A percentile compares a stretch with the other conserved stretches of the same genome.
Conservation (phyloP, 2,797 vertebrate species). For the Lutjanus argentimaculatus region DNA sequence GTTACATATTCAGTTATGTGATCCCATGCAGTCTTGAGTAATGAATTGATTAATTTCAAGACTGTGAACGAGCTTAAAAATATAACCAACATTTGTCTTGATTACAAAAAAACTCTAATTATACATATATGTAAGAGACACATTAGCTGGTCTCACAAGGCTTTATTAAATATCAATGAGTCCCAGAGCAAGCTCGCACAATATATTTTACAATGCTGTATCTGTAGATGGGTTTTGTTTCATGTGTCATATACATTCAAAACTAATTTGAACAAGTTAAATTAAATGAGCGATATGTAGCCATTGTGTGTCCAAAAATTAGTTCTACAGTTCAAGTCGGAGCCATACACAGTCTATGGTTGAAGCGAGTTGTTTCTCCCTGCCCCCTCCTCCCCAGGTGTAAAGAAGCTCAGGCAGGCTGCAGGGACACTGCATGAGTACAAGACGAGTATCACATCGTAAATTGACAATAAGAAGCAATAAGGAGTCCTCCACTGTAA, state of each 20-base stretch:
- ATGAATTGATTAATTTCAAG: constrained; percentile 65
- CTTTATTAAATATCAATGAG: constrained; percentile 63
- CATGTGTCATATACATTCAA: not conserved
- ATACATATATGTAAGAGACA: constrained; percentile 55
- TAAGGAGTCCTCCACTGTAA: too few species aligned
- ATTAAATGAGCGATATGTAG: too few species aligned
- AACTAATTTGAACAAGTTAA: not conserved
- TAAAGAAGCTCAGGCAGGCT: too few species aligned
- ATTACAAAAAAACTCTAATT: constrained; percentile 58
- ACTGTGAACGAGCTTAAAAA: constrained; percentile 65
- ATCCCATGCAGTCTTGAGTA: constrained; percentile 61
- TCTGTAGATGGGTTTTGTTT: constrained; percentile 12
- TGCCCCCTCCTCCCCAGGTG: too few species aligned
- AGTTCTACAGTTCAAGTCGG: too few species aligned
- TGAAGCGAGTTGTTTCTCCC: too few species aligned
- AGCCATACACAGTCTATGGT: too few species aligned
- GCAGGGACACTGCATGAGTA: too few species aligned
- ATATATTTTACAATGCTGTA: constrained; percentile 12
- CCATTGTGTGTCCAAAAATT: too few species aligned
- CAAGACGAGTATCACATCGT: too few species aligned
- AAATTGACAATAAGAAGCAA: too few species aligned
- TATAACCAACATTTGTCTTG: constrained; percentile 70
- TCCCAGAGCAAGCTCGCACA: constrained; percentile 23
- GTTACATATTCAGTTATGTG: constrained; percentile 64
- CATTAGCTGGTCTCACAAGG: constrained; percentile 45